Base-by-base conservation (phyloP, 53 echinoderm and acorn worm genomes). In the Luidia sarsii region DNA sequence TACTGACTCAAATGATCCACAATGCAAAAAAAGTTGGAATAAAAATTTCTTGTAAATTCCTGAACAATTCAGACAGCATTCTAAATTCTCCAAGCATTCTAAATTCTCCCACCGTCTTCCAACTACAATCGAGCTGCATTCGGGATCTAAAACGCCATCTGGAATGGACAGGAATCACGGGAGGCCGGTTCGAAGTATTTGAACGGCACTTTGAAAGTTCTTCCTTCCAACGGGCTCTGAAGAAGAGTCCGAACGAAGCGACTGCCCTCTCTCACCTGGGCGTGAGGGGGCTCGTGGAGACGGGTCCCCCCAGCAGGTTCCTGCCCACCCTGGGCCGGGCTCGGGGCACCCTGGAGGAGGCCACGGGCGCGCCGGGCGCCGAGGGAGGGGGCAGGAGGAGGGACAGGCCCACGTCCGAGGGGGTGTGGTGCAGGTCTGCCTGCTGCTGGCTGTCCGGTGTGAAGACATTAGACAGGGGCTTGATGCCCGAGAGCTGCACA, bases 211-310 rank as follows among this genome's bases (percentile, higher is more conserved):
- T n/a, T n/a, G n/a, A n/a, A n/a, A n/a, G n/a, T n/a, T n/a, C n/a
- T n/a, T n/a, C n/a, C n/a, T n/a, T n/a, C n/a, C n/a, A n/a, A n/a
- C n/a, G n/a, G n/a, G n/a, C n/a, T n/a, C n/a, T 16, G 21, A 50
- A 71, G 20, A 9, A 23, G 22, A 65, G 16, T 14, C 36, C 0
- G 23, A 63, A 34, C 39, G 16, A n/a, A n/a, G n/a, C n/a, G n/a
- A n/a, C n/a, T n/a, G n/a, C n/a, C 20, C 39, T 41, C 39, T 24
- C 83, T 54, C 46, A 92, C 92, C 95, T 91, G 1, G 97, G 97
- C 32, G 97, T 91, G 35, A 93, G 93, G 28, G 97, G 97, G 77
- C 97, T 97, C 20, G 57, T 54, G 7, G 81, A 72, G 46, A 50
- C 50, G 0, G 73, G 68, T 43, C 87, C 87, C 9, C 86, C 88